These are phyloP conservation scores for Cotesia vestalis DNA, from an alignment of 1,140 invertebrate genomes.

Conservation along the genomic window DNA sequence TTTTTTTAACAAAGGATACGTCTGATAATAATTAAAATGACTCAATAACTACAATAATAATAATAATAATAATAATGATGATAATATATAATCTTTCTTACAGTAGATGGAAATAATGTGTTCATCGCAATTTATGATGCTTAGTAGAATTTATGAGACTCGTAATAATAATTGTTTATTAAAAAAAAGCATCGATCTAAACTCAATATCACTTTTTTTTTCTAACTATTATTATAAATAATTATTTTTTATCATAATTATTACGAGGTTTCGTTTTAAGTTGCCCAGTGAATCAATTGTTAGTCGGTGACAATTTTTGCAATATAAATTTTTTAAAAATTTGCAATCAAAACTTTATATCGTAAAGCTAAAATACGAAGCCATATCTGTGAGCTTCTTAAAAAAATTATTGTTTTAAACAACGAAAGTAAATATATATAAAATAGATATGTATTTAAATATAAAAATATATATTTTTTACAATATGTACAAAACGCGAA, in stretches of 20 bases:
- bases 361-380: no score
- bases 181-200: slow-evolving; percentile 14
- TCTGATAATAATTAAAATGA: slow-evolving; percentile 23
- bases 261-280: no score
- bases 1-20: not conserved
- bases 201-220: slow-evolving; percentile 8
- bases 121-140: slow-evolving; percentile 48
- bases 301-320: no score
- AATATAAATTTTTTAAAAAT: no score
- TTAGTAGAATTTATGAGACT: slow-evolving; percentile 19
- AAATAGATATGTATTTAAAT: not conserved
- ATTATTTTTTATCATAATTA: slow-evolving; percentile 1
- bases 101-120: slow-evolving; percentile 55
- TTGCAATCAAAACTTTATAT: no score
- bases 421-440: not conserved
- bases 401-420: not conserved
- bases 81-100: slow-evolving; percentile 49
- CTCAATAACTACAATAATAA: not conserved
- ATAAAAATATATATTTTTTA: slow-evolving; percentile 11
- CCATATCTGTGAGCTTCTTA: no score
- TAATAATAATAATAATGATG: slow-evolving; percentile 14
- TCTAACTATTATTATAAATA: slow-evolving; percentile 1
- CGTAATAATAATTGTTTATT: slow-evolving; percentile 11
- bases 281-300: no score
- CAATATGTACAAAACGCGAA: slow-evolving; percentile 4